Conservation (phyloP, 2,888 invertebrate genomes). For the Pimpla rufipes region DNA sequence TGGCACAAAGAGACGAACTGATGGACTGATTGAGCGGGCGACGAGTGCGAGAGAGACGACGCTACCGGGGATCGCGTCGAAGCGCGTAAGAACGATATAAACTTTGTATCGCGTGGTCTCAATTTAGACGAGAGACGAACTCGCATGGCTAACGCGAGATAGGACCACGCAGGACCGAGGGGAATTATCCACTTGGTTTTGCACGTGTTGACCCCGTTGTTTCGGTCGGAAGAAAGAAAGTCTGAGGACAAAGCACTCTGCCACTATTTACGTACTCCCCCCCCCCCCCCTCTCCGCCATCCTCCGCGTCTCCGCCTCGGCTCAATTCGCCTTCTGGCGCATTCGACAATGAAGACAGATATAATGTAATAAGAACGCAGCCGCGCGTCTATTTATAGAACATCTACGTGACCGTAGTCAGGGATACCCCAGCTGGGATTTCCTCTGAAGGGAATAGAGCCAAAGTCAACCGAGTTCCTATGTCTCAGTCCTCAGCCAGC, state of each 20-base stretch:
- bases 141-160: neutral
- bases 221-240: slow-evolving; percentile 23
- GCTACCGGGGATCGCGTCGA: no score
- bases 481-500: neutral
- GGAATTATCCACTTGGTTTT: slow-evolving; percentile 24
- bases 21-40: no score
- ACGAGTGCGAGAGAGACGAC: neutral
- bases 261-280: neutral
- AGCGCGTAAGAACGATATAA: neutral
- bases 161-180: slow-evolving; percentile 10
- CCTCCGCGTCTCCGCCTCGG: neutral
- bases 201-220: neutral
- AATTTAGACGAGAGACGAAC: slow-evolving; percentile 1
- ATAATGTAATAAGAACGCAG: slow-evolving; percentile 31
- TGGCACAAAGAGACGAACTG: neutral
- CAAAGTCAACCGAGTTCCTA: neutral
- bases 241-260: slow-evolving; percentile 25
- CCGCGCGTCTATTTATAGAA: slow-evolving; percentile 49
- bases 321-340: slow-evolving; percentile 23
- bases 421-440: slow-evolving; percentile 29
- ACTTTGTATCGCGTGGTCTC: neutral
- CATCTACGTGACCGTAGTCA: slow-evolving; percentile 40
- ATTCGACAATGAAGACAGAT: slow-evolving; percentile 24
- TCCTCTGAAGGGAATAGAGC: slow-evolving; percentile 21
- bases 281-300: neutral